A percentile compares a stretch with the other conserved stretches of the same genome.
Conservation (phyloP, 2,888 invertebrate species). For the Galeopsomyia nigrocyanea region DNA sequence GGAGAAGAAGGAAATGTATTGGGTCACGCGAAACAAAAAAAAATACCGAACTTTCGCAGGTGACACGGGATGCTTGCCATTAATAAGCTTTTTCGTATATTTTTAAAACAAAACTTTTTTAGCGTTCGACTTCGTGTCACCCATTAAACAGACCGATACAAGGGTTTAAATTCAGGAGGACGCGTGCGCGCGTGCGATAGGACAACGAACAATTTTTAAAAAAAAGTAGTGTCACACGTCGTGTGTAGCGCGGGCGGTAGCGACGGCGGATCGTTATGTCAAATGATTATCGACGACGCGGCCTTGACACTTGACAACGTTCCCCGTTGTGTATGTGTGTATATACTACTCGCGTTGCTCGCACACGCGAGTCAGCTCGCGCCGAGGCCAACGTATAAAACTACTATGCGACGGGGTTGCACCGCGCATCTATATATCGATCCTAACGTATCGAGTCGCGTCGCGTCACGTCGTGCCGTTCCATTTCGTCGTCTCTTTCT, state of each 20-base stretch:
- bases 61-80: no score
- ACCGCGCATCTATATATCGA: slow-evolving; percentile 1
- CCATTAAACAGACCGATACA: neutral
- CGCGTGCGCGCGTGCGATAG: no score
- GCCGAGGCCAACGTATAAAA: no score
- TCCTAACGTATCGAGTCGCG: neutral
- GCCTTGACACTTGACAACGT: slow-evolving; percentile 53
- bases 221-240: neutral
- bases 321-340: neutral
- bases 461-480: no score
- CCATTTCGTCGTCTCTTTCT: no score
- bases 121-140: no score
- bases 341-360: neutral
- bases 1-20: neutral
- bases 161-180: neutral
- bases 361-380: neutral
- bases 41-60: neutral
- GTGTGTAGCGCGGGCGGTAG: neutral
- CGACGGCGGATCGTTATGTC: slow-evolving; percentile 24
- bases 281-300: slow-evolving; percentile 53
- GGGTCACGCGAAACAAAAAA: slow-evolving; percentile 10
- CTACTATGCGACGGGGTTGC: no score
- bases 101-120: no score
- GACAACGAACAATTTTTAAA: no score
- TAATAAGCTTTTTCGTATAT: no score